A percentile compares a stretch with the other conserved stretches of the same genome.
Evolutionary conservation across 2,113 vertebrate genomes (phyloP).

Genomic region (Daboia siamensis): DNA sequence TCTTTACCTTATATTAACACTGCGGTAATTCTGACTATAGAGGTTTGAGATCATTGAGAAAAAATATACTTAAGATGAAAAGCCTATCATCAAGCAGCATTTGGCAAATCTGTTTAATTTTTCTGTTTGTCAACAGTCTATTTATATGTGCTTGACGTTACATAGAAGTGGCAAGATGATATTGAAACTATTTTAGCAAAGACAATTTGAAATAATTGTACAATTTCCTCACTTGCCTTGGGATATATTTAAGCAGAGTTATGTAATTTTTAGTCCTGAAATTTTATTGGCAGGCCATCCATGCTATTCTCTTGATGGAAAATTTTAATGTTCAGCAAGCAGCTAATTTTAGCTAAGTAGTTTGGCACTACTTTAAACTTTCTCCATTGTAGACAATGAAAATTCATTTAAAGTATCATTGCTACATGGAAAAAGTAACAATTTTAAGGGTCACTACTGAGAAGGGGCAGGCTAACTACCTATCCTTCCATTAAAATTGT

Average conservation of each 20-base stretch:
- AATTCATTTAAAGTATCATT: not conserved
- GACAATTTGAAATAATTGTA: not conserved
- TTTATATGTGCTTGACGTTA: not conserved
- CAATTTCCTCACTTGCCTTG: not conserved
- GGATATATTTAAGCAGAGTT: not conserved
- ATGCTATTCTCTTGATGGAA: not conserved
- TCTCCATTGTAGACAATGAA: not conserved
- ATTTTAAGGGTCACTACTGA: not conserved
- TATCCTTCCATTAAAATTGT: not conserved
- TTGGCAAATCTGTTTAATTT: not conserved
- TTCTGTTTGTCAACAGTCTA: not conserved
- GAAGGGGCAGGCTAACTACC: not conserved
- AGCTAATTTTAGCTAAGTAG: not conserved
- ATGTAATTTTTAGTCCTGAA: not conserved
- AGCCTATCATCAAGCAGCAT: not conserved
- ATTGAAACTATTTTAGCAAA: not conserved
- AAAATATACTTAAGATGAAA: not conserved
- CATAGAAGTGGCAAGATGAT: not conserved
- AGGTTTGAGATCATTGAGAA: not conserved
- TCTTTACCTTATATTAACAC: not conserved
- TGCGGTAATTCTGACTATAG: not conserved
- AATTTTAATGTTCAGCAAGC: not conserved
- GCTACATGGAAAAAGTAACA: not conserved
- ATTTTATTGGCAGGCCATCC: not conserved
- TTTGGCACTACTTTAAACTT: not conserved